These are phyloP conservation scores for Corvus moneduloides DNA, from an alignment of 2,113 vertebrate species.

Conservation along the genomic window DNA sequence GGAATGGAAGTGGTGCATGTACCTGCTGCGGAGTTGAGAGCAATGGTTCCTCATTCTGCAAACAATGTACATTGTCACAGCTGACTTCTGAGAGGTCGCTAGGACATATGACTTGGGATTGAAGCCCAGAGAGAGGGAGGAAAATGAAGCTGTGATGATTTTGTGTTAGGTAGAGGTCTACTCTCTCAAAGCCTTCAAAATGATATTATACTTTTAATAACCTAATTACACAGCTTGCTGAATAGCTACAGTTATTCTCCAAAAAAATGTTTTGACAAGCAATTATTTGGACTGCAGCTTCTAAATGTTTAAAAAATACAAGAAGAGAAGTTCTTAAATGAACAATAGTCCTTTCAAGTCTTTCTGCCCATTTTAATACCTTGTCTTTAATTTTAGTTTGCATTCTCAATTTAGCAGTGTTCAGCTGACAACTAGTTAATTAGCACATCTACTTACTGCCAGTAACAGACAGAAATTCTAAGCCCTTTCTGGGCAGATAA, in stretches of 20 bases:
- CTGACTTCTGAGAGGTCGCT: neutral
- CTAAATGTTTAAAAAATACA: slow-evolving; percentile 40
- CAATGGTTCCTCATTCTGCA: rapidly evolving
- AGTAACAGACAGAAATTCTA: neutral
- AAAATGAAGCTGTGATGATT: neutral
- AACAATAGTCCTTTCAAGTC: neutral
- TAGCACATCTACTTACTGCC: neutral
- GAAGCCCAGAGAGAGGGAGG: neutral
- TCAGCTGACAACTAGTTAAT: slow-evolving; percentile 15
- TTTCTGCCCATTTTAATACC: neutral
- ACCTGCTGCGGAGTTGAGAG: neutral
- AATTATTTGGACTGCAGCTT: slow-evolving; percentile 35
- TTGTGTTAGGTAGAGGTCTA: neutral
- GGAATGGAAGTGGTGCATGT: rapidly evolving
- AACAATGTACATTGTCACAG: rapidly evolving
- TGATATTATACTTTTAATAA: slow-evolving; percentile 9
- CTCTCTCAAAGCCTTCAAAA: neutral
- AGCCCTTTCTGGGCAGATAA: neutral
- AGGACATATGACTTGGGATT: neutral
- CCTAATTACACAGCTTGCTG: slow-evolving; percentile 19
- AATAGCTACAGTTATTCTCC: neutral
- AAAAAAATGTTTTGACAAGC: slow-evolving; percentile 22
- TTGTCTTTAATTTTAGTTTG: neutral
- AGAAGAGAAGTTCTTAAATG: neutral
- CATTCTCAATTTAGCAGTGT: neutral